phyloP scores from a whole-genome alignment of 2,797 vertebrate genomes.

The Anguilla anguilla region DNA sequence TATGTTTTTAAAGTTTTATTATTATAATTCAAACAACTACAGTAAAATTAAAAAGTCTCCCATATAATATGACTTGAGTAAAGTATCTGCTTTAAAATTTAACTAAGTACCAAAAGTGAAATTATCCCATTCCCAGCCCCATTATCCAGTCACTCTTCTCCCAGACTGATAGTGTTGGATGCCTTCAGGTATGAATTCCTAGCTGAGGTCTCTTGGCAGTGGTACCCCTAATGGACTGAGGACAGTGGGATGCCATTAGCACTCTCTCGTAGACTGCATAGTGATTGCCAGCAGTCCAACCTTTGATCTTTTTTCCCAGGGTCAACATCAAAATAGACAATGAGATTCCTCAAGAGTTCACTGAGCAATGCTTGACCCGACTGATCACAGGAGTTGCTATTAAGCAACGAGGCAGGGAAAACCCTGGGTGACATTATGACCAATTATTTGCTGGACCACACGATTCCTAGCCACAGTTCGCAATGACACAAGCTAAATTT shows the following conservation, averaged over 20 bases:
- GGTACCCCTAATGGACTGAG: neutral
- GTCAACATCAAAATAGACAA: neutral
- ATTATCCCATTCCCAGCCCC: neutral
- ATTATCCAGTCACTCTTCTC: neutral
- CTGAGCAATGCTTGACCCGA: neutral
- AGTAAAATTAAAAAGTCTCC: neutral
- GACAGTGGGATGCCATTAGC: neutral
- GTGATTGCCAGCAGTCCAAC: neutral
- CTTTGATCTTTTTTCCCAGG: neutral
- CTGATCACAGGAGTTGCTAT: neutral
- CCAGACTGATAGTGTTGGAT: neutral
- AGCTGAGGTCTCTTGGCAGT: neutral
- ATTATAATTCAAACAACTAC: neutral
- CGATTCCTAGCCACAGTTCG: neutral
- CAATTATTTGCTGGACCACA: neutral
- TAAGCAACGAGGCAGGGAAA: neutral
- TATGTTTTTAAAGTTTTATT: neutral
- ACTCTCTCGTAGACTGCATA: neutral
- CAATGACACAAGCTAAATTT: neutral
- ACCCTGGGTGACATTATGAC: neutral
- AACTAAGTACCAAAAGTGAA: neutral
- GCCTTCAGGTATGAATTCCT: neutral
- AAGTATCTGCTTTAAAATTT: too few relatives aligned
- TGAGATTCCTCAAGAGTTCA: neutral
- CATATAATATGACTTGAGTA: too few relatives aligned